These are phyloP conservation scores for Drosophila putrida DNA, from an alignment of 2,888 invertebrate genomes.

Conservation along the genomic window DNA sequence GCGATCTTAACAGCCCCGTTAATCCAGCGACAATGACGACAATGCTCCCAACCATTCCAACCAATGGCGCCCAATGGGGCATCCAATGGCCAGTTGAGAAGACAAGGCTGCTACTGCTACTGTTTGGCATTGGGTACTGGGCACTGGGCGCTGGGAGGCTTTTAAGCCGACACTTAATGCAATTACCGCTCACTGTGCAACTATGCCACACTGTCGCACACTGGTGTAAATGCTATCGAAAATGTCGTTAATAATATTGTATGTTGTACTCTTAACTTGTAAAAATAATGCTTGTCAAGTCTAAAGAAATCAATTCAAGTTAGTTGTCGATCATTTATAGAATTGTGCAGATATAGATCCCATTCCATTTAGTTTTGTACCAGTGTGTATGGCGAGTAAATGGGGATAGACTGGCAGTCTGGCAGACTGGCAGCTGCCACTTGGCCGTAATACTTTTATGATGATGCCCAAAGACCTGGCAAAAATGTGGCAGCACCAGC, in stretches of 20 bases:
- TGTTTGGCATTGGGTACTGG: conserved; percentile 6
- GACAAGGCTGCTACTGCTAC: conserved; percentile 34
- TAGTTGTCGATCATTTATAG: background rate
- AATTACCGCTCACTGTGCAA: conserved; percentile 67
- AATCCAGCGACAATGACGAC: conserved; percentile 74
- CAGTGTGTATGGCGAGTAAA: conserved; percentile 36
- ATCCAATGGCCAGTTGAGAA: background rate
- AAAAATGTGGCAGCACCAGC: conserved; percentile 29
- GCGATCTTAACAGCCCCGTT: conserved; percentile 57
- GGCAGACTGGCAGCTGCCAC: conserved; percentile 51
- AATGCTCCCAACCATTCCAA: conserved; percentile 8
- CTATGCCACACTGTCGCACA: conserved; percentile 27
- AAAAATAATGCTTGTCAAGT: background rate
- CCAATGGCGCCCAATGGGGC: conserved; percentile 1
- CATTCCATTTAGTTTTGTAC: background rate
- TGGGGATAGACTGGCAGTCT: conserved; percentile 1
- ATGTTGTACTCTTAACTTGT: background rate
- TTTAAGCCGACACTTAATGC: conserved; percentile 81
- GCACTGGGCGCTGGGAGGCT: conserved; percentile 38
- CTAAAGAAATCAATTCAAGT: background rate
- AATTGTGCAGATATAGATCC: background rate
- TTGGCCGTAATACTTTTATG: conserved; percentile 70
- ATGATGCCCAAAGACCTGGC: conserved; percentile 64
- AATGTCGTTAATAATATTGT: background rate
- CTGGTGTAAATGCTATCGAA: conserved; percentile 19